Percentiles rank a stretch among this genome's conserved stretches.
Conservation (phyloP, 2,888 invertebrate species). For the Xylota segnis region DNA sequence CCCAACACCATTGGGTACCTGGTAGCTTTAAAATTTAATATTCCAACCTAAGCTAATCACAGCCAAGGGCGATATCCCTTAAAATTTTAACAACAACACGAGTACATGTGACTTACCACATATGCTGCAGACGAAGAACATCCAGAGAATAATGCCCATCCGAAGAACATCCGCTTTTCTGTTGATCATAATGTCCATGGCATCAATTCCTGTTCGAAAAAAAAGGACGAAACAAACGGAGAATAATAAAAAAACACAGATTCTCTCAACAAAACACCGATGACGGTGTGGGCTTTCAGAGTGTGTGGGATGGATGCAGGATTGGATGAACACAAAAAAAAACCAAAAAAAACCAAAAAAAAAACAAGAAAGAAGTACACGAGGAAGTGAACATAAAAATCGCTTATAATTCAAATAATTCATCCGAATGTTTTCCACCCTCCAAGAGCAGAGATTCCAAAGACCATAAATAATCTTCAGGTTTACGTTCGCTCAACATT, state of each 20-base stretch:
- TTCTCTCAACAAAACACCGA: constrained; percentile 22
- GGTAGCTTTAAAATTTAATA: constrained; percentile 13
- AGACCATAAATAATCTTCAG: constrained; percentile 75
- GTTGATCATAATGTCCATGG: constrained; percentile 76
- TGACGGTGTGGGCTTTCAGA: not conserved
- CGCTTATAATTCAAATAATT: constrained; percentile 76
- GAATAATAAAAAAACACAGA: constrained; percentile 39
- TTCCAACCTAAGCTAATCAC: constrained; percentile 2
- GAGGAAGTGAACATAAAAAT: constrained; percentile 72
- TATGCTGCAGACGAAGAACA: constrained; percentile 72
- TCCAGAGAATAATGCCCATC: constrained; percentile 72
- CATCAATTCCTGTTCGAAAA: constrained; percentile 72
- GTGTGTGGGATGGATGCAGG: not conserved
- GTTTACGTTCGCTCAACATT: constrained; percentile 72
- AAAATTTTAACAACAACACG: constrained; percentile 44
- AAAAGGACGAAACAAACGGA: constrained; percentile 46
- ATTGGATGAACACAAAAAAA: not conserved
- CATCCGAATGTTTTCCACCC: constrained; percentile 72
- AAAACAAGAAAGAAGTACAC: constrained; percentile 15
- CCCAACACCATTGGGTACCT: not conserved
- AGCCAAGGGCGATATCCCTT: constrained; percentile 11
- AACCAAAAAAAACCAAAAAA: not conserved
- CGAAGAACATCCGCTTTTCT: constrained; percentile 74
- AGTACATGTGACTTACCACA: constrained; percentile 73
- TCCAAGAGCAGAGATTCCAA: constrained; percentile 70